Evolutionary conservation across 2,797 vertebrate species (phyloP), one percentile per base, ranked within the genome.

Genomic region (Poliocrania exsul): DNA sequence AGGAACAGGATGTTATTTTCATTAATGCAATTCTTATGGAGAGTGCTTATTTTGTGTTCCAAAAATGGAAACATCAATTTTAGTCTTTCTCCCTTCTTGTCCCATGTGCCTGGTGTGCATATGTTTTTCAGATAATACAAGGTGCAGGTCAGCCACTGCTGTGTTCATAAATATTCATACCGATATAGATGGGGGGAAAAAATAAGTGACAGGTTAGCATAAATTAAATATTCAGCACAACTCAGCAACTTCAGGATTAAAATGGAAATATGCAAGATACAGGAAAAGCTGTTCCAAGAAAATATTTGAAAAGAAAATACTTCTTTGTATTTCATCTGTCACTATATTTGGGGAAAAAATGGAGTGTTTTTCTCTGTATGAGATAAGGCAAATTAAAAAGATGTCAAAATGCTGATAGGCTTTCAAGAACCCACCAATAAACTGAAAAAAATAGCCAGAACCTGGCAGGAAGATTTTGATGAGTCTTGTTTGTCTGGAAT

Each of bases 181-280:
- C 7, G 91, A 7, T 42, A 69, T 56, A 75, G 60, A 75, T 53
- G 28, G 24, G 15, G 15, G 13, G 8, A 11, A 57, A 73, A 74
- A 89, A 65, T 46, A 83, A 78, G 13, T 93, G 92, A 64, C 44
- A 86, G 47, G 85, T 75, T 92, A 86, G 81, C 54, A 73, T 81
- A 88, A 86, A 94, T 81, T 79, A 93, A 93, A 84, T 81, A 88
- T 93, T 96, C 80, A 84, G 64, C 62, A 77, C 44, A 66, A 72
- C 56, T 89, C 84, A 88, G 87, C 67, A 92, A 87, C 29, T 49
- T 83, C 26, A 47, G 81, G 57, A 91, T 92, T 93, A 69, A 95
- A 92, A 86, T 24, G 57, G 69, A 91, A 88, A 75, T 88, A 61
- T 71, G 57, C 51, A 69, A 69, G 47, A 75, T 73, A 74, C 2